These are phyloP conservation scores for Dyspetes luteomarginatus DNA, from an alignment of 2,888 invertebrate genomes.

Conservation along the genomic window DNA sequence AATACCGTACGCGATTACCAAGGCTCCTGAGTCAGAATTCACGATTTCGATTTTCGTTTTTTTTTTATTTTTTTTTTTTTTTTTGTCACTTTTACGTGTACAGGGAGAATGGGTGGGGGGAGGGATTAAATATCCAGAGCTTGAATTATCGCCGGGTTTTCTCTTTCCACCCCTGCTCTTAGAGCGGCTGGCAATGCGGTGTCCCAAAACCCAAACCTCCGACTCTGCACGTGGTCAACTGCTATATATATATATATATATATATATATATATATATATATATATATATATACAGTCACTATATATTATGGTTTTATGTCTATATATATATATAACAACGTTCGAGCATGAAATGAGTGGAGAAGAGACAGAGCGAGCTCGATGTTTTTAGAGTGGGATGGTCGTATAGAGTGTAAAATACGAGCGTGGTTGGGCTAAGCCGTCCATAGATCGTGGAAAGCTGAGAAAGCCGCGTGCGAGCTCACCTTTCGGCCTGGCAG, in stretches of 20 bases:
- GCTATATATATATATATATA: too few species aligned
- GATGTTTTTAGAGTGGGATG: slow-evolving; percentile 41
- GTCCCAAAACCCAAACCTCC: slow-evolving; percentile 15
- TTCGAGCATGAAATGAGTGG: slow-evolving; percentile 36
- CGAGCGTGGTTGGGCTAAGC: slow-evolving; percentile 77
- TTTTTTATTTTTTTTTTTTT: slow-evolving; percentile 5
- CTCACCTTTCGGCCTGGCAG: slow-evolving; percentile 56
- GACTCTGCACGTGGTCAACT: slow-evolving; percentile 35
- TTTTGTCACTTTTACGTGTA: not conserved
- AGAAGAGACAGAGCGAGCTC: slow-evolving; percentile 54
- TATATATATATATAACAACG: too few species aligned
- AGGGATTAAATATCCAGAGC: slow-evolving; percentile 60
- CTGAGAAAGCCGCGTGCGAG: slow-evolving; percentile 68
- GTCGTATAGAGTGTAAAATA: slow-evolving; percentile 73
- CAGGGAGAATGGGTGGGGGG: not conserved
- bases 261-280: not conserved
- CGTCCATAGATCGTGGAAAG: slow-evolving; percentile 78
- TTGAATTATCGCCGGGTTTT: slow-evolving; percentile 58
- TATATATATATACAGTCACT: not conserved
- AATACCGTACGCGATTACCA: slow-evolving; percentile 46
- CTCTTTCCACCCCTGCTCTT: slow-evolving; percentile 37
- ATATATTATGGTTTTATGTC: too few species aligned
- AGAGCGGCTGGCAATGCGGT: slow-evolving; percentile 51
- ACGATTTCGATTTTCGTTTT: slow-evolving; percentile 59
- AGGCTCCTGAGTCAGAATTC: slow-evolving; percentile 39